These are phyloP conservation scores for Pseudorhiza aurosa DNA, from an alignment of 30 jellyfish, hydroid and myxozoan genomes.

Conservation along the genomic window DNA sequence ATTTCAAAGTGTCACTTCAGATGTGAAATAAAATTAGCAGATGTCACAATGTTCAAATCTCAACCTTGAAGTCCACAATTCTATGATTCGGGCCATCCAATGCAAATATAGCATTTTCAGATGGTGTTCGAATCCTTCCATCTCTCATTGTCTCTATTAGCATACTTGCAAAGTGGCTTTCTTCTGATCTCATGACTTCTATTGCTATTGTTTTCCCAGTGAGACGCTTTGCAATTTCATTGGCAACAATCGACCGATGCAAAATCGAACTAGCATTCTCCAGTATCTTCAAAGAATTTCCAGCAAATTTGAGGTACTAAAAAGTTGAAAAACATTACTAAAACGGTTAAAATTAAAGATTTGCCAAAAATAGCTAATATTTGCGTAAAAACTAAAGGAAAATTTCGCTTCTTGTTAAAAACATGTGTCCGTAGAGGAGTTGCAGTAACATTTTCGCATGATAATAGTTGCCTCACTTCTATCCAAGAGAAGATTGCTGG, in stretches of 20 bases:
- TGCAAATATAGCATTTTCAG: conserved; percentile 23
- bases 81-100: conserved; percentile 3
- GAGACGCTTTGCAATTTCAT: conserved; percentile 34
- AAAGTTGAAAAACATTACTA: neutral
- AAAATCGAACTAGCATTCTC: conserved; percentile 15
- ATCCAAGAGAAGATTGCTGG: no score
- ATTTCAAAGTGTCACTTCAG: no score
- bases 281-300: neutral
- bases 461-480: no score
- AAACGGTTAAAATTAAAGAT: no score
- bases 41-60: no score
- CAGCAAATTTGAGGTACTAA: conserved; percentile 9
- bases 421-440: no score
- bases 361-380: no score
- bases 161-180: neutral
- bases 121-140: conserved; percentile 39
- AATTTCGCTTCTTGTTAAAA: no score
- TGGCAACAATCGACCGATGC: conserved; percentile 38
- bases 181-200: conserved; percentile 42
- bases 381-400: no score
- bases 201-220: conserved; percentile 25
- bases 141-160: conserved; percentile 20
- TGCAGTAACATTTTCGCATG: no score
- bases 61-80: conserved; percentile 31
- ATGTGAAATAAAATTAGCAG: no score